Evolutionary conservation across 2,888 invertebrate species (phyloP).

Genomic region (Hermodice carunculata): DNA sequence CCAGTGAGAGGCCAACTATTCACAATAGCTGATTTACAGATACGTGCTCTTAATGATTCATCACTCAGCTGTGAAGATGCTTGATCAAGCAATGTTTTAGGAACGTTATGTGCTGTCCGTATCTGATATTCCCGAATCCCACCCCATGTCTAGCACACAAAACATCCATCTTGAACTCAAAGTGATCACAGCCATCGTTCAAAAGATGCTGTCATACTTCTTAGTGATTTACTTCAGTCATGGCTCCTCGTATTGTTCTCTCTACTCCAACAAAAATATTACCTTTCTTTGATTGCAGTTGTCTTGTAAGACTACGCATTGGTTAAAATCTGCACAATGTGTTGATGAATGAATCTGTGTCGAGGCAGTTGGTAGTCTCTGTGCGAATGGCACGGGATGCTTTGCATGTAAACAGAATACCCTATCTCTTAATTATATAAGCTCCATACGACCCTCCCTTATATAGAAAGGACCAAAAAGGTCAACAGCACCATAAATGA

Average conservation of each 20-base stretch:
- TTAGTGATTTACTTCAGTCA: constrained; percentile 22
- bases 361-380: constrained; percentile 41
- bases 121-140: background rate
- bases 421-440: constrained; percentile 54
- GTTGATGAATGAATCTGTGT: constrained; percentile 44
- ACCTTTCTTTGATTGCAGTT: constrained; percentile 35
- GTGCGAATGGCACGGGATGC: constrained; percentile 54
- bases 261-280: constrained; percentile 37
- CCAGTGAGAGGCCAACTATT: background rate
- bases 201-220: constrained; percentile 14
- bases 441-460: constrained; percentile 44
- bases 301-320: constrained; percentile 29
- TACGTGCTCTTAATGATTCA: background rate
- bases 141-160: constrained; percentile 17
- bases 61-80: background rate
- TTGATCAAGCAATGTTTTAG: background rate
- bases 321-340: constrained; percentile 34
- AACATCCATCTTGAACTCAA: background rate
- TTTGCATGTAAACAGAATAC: constrained; percentile 58
- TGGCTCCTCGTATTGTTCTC: constrained; percentile 20
- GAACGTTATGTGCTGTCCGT: background rate
- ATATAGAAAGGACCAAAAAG: constrained; percentile 58
- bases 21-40: constrained; percentile 1
- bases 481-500: constrained; percentile 57
- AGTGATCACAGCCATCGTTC: background rate